A percentile compares a stretch with the other conserved stretches of the same genome.
phyloP scores from a whole-genome alignment of 2,888 invertebrate genomes.

The Ectemnius lituratus region DNA sequence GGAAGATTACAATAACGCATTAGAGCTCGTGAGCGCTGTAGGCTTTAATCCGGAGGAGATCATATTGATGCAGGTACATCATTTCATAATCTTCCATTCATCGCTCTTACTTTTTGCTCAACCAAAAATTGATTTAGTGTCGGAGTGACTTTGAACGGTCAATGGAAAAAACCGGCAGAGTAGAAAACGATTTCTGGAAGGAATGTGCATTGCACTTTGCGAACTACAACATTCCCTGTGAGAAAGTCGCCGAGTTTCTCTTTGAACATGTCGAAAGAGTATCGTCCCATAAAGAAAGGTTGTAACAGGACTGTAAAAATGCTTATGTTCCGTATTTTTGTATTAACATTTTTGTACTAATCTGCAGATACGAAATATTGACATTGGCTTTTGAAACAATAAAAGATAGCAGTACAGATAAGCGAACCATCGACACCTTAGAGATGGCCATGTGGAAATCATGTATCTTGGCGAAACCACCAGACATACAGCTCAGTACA shows the following conservation, averaged over 20 bases:
- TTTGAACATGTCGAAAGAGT: constrained; percentile 80
- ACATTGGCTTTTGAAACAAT: constrained; percentile 70
- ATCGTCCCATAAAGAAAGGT: constrained; percentile 70
- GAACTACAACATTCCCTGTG: constrained; percentile 81
- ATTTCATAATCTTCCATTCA: constrained; percentile 21
- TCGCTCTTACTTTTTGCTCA: constrained; percentile 4
- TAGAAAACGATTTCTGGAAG: constrained; percentile 78
- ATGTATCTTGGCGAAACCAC: constrained; percentile 71
- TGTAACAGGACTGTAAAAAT: neutral
- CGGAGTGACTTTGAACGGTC: constrained; percentile 77
- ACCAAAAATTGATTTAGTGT: constrained; percentile 56
- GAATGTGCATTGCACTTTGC: constrained; percentile 83
- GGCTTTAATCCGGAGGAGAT: constrained; percentile 67
- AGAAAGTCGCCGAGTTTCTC: constrained; percentile 83
- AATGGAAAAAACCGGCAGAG: constrained; percentile 73
- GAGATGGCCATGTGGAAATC: constrained; percentile 77
- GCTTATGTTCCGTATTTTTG: constrained; percentile 20
- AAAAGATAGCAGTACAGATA: constrained; percentile 62
- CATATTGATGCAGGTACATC: constrained; percentile 71
- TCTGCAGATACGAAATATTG: constrained; percentile 69
- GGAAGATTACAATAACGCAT: constrained; percentile 80
- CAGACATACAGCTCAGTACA: constrained; percentile 64
- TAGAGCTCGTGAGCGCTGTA: constrained; percentile 80
- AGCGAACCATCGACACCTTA: constrained; percentile 66
- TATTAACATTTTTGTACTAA: too few species aligned